Evolutionary conservation across 2,113 vertebrate genomes (phyloP), one percentile per base, ranked within the genome.

Genomic region (Arizona elegans): DNA sequence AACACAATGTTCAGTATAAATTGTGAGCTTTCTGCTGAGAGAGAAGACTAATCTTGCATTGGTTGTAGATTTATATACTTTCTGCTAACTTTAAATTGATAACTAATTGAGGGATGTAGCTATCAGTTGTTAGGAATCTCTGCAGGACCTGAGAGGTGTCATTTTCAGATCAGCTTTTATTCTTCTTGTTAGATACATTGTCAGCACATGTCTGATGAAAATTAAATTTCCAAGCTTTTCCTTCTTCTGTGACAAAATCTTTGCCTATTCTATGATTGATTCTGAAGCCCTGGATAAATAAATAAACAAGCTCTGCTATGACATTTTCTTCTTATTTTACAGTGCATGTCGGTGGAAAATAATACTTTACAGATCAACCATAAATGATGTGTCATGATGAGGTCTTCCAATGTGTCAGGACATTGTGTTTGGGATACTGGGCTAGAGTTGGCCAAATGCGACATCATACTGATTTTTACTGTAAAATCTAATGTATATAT

Each of bases 51-150:
- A 93, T n/a, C 3, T 55, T 92, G 43, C 87, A 88, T 93, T 53
- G 43, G 91, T 90, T 59, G 10, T 23, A 50, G 2, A 88, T 94
- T 58, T 47, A 47, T 91, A 93, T 6, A 23, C 9, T 19, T 91
- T 93, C 92, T 90, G 56, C 2, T 92, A 55, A 55, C 86, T 1
- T 94, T 92, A 94, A 94, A 96, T 91, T 93, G 93, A 93, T 92
- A 15, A 87, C 92, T n/a, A 55, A 8, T 29, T 85, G 91, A 87
- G 86, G 88, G n/a, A 7, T 75, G 59, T 91, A 90, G 90, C 75
- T 90, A 91, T 81, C 85, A 50, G 65, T n/a, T 75, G 58, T 86
- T 92, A 92, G 55, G 91, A 81, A 59, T 50, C 56, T 91, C 0
- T 0, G 13, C 38, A 33, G 91, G 55, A 65, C 33, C 47, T 91